Conservation (phyloP, 2,888 invertebrate species). For the Mayetiola destructor region DNA sequence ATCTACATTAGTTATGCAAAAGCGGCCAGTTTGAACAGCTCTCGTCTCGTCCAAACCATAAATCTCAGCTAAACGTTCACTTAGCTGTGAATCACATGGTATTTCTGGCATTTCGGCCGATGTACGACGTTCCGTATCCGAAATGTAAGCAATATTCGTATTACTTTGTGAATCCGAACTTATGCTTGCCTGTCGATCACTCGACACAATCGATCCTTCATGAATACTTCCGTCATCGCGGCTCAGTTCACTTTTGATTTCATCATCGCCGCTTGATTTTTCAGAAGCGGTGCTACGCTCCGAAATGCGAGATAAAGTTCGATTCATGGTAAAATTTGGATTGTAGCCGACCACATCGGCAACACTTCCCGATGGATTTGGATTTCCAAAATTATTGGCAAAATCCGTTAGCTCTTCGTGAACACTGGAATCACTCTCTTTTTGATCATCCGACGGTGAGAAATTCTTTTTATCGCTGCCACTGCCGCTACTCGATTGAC, state of each 20-base stretch:
- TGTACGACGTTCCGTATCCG: conserved; percentile 63
- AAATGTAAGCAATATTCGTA: conserved; percentile 57
- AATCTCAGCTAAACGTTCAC: conserved; percentile 41
- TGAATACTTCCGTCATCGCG: conserved; percentile 71
- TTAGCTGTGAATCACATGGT: conserved; percentile 53
- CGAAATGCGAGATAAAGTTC: conserved; percentile 73
- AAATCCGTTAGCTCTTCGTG: conserved; percentile 65
- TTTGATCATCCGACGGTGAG: conserved; percentile 41
- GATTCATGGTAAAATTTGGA: conserved; percentile 54
- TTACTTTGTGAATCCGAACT: conserved; percentile 72
- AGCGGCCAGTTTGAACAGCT: conserved; percentile 30
- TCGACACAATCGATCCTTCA: conserved; percentile 69
- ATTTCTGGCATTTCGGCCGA: conserved; percentile 76
- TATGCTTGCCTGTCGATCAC: conserved; percentile 71
- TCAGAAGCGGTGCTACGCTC: conserved; percentile 80
- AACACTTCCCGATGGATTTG: conserved; percentile 35
- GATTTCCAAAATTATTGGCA: no score
- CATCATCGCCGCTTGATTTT: conserved; percentile 69
- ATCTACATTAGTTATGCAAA: conserved; percentile 32
- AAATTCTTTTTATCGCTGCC: conserved; percentile 30
- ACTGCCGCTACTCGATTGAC: conserved; percentile 21
- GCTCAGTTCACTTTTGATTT: conserved; percentile 58
- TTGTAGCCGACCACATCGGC: conserved; percentile 59
- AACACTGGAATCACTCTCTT: conserved; percentile 45
- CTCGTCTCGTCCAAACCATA: conserved; percentile 32